Evolutionary conservation across 2,113 vertebrate genomes (phyloP).

Genomic region (Oxygymnocypris stewartii): DNA sequence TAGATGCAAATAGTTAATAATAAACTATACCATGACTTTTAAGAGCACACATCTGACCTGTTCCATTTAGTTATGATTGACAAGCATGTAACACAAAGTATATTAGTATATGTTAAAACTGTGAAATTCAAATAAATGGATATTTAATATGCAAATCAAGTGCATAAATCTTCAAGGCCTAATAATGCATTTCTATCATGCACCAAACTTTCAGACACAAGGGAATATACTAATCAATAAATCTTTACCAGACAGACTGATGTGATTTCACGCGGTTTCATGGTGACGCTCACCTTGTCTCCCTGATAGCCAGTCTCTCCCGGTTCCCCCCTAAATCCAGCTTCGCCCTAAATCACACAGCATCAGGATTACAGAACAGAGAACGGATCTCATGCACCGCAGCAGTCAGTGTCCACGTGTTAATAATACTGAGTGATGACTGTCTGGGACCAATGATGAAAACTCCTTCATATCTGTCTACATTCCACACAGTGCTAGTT

Average conservation of each 20-base stretch:
- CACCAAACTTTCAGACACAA: not conserved
- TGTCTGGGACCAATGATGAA: no score
- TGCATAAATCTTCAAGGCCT: not conserved
- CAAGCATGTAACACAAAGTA: not conserved
- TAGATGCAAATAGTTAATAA: no score
- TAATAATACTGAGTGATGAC: no score
- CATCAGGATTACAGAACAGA: constrained; percentile 75
- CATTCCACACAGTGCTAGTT: no score
- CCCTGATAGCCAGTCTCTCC: constrained; percentile 91
- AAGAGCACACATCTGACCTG: no score
- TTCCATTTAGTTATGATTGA: not conserved
- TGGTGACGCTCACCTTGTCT: constrained; percentile 83
- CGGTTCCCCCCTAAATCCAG: constrained; percentile 83
- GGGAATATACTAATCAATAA: not conserved
- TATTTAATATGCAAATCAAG: not conserved
- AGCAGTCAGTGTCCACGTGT: no score
- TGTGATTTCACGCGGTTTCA: not conserved
- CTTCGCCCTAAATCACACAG: constrained; percentile 85
- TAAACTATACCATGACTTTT: no score
- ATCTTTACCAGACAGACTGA: not conserved
- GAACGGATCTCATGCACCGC: not conserved
- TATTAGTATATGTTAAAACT: not conserved
- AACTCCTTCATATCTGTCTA: no score
- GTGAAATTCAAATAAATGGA: not conserved
- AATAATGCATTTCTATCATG: not conserved